phyloP scores from a whole-genome alignment of 2,888 invertebrate genomes.

The Ischnus inquisitorius region DNA sequence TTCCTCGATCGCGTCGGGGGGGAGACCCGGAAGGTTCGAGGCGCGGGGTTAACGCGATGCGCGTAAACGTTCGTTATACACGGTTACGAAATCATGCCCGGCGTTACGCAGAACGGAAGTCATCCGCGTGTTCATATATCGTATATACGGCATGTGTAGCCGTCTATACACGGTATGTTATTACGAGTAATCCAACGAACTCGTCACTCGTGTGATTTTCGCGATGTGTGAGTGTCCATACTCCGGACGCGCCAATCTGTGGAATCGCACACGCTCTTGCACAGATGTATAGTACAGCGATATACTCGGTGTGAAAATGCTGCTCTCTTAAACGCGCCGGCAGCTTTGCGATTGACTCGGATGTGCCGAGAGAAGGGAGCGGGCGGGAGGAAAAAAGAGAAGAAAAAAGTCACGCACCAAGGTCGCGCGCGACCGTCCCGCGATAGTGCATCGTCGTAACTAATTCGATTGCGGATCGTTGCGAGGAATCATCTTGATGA shows the following conservation, averaged over 20 bases:
- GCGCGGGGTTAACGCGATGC: conserved; percentile 61
- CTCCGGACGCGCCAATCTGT: background rate
- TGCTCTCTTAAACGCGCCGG: background rate
- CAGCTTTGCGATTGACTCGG: conserved; percentile 12
- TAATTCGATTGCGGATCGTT: conserved; percentile 68
- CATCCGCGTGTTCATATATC: conserved; percentile 33
- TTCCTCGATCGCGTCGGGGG: conserved; percentile 14
- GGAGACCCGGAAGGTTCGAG: conserved; percentile 22
- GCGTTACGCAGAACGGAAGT: conserved; percentile 63
- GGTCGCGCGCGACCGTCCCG: conserved; percentile 25
- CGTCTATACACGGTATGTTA: conserved; percentile 6
- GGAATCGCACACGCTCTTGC: background rate
- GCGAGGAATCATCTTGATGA: conserved; percentile 59
- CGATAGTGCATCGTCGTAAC: conserved; percentile 15
- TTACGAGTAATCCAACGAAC: conserved; percentile 19
- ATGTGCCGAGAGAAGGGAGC: background rate
- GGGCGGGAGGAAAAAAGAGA: background rate
- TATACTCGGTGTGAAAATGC: background rate
- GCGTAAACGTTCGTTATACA: conserved; percentile 1
- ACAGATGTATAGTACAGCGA: background rate
- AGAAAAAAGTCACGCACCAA: conserved; percentile 1
- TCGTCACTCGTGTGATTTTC: background rate
- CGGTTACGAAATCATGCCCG: conserved; percentile 60
- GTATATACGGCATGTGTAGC: conserved; percentile 2
- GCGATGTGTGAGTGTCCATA: background rate